Conservation (phyloP, 1,140 invertebrate species). For the Thaumatotibia leucotreta region DNA sequence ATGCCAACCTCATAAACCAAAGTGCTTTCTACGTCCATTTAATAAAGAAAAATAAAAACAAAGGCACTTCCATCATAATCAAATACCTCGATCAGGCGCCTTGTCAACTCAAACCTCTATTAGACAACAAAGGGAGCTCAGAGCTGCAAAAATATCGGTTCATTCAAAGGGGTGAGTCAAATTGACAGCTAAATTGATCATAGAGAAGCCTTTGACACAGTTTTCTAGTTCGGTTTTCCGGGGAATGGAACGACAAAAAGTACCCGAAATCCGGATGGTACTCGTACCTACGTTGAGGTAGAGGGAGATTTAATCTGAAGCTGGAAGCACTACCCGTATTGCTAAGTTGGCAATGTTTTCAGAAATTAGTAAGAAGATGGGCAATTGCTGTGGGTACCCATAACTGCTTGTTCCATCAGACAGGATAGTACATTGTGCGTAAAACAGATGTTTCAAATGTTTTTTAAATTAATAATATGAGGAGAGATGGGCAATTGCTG, state of each 20-base stretch:
- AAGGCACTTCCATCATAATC: neutral
- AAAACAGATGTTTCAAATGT: too few species aligned
- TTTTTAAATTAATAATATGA: too few species aligned
- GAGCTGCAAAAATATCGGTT: neutral
- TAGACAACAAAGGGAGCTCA: neutral
- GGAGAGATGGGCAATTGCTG: too few species aligned
- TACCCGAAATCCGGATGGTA: neutral
- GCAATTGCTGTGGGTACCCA: too few species aligned
- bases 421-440: too few species aligned
- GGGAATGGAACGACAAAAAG: neutral
- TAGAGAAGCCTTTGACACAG: slow-evolving; percentile 4
- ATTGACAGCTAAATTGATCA: slow-evolving; percentile 12
- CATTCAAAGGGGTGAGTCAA: neutral
- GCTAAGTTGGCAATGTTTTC: too few species aligned
- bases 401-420: too few species aligned
- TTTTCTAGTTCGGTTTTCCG: neutral
- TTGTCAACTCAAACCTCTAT: neutral
- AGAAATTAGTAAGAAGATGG: too few species aligned
- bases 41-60: neutral
- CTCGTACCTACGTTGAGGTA: neutral
- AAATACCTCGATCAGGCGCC: neutral
- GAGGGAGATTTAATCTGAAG: neutral
- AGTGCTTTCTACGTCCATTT: neutral
- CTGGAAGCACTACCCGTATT: too few species aligned
- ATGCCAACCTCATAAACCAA: too few species aligned